These are phyloP conservation scores for Epizoanthus stellaris DNA, from an alignment of 92 coral and sea anemone species.

Conservation along the genomic window DNA sequence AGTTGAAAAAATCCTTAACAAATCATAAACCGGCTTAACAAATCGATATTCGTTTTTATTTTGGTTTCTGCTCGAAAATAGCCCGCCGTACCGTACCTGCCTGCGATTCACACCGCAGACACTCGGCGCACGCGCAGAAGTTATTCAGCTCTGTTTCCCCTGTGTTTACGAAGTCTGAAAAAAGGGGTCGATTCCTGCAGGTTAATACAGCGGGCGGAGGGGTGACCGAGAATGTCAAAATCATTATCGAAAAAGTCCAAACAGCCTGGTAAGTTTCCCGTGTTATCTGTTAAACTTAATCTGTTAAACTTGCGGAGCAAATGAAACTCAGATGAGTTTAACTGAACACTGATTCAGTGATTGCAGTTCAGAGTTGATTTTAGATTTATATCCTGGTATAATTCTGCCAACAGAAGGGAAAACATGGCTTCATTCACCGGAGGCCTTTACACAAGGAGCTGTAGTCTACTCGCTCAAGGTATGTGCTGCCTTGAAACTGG, in stretches of 20 bases:
- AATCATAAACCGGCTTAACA: too few relatives aligned
- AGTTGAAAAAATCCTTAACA: too few relatives aligned
- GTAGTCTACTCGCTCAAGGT: conserved; percentile 90
- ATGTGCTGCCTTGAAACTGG: conserved; percentile 1
- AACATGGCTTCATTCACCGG: conserved; percentile 91
- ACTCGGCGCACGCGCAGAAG: too few relatives aligned
- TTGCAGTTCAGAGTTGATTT: too few relatives aligned
- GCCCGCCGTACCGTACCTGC: too few relatives aligned
- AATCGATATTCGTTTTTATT: too few relatives aligned
- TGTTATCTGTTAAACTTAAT: neutral
- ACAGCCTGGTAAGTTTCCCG: conserved; percentile 57
- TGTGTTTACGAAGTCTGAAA: conserved; percentile 17
- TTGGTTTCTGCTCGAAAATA: too few relatives aligned
- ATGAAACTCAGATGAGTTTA: neutral
- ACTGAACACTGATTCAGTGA: too few relatives aligned
- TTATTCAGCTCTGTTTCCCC: too few relatives aligned
- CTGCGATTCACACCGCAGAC: too few relatives aligned
- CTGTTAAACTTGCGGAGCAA: neutral
- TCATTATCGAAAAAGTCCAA: conserved; percentile 71
- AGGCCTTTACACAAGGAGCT: conserved; percentile 75
- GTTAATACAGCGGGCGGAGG: neutral
- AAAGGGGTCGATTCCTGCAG: neutral
- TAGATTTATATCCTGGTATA: neutral
- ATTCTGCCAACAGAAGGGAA: conserved; percentile 57
- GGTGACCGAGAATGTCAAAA: conserved; percentile 71